Base-by-base conservation (phyloP, 1,140 invertebrate species). In the Notospermus geniculatus region DNA sequence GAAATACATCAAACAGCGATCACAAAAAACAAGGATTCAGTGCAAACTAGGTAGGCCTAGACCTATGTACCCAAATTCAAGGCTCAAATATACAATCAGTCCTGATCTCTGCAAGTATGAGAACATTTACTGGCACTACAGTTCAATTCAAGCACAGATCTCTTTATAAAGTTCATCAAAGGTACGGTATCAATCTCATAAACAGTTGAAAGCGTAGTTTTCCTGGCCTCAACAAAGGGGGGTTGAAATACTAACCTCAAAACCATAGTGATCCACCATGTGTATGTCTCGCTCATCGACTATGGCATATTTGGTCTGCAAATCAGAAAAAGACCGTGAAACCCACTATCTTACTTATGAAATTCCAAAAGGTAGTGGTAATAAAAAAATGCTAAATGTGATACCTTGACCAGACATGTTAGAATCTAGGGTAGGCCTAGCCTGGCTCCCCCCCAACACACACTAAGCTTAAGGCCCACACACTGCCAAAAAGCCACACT, bases 221-320 rank as follows among this genome's bases (percentile, higher is more conserved):
- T n/a, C n/a, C n/a, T n/a, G n/a, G n/a, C 39, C 50, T 15, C 2
- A 17, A 56, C 55, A 50, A n/a, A n/a, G n/a, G n/a, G n/a, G n/a
- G n/a, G n/a, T 32, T 28, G 11, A 63, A 23, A 53, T 60, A 66
- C 70, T 72, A 67, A 81, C 80, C 70, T 84, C 83, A 71, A 85
- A 84, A 36, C 76, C 79, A 73, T 80, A 82, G 54, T 82, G 73
- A 59, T 83, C 76, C 4, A 84, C 80, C 19, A 84, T 69, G 25
- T 66, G 70, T 41, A 85, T 84, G 66, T 85, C 83, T 65, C 78
- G 67, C 64, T 85, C 83, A 72, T 85, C 84, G 59, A 85, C 64
- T 27, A 85, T 67, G 15, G 83, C 77, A 71, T 84, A 85, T 72
- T 85, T 85, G 25, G 82, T 74, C 83, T 84, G 75, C 39, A 79